Base-by-base conservation (phyloP, 1,140 invertebrate genomes). In the Drosophila miranda region DNA sequence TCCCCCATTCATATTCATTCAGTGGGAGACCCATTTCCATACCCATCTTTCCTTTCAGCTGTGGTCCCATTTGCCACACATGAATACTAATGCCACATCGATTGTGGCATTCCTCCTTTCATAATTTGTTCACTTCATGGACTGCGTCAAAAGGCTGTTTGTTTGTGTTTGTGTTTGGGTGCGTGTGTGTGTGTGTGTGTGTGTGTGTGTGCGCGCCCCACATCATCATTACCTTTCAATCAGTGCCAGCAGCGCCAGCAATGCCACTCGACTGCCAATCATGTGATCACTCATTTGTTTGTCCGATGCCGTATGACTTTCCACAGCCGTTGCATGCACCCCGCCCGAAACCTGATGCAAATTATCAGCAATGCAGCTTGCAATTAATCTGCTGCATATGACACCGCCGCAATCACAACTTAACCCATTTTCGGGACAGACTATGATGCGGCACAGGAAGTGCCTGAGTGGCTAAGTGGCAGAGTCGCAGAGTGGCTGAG, bases 311-410 rank as follows among this genome's bases (percentile, higher is more conserved):
- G 2, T 8, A 55, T 61, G 80, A 76, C 63, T 38, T 9, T 34
- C 28, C 28, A 34, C 30, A 34, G 8, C 23, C 23, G 23, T 26
- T 5, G 23, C 23, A 26, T 26, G 9, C 30, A 34, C 30, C 30
- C 57, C 46, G 42, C 64, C 58, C 55, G 54, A 83, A 54, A 45
- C 64, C 55, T 59, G 54, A 83, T 78, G 79, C 74, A 79, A 67
- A 81, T 80, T 84, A 86, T 86, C 77, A 80, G 81, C 81, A 84
- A 80, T 84, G 81, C 81, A 77, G 81, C 55, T 81, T 62, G 82
- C 81, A 81, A 84, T 84, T 86, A 84, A 84, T 84, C 82, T 84
- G 69, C 73, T 84, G 81, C 81, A 81, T 84, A 84, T 84, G 81
- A 84, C 81, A 84, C 74, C 74, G 63, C 55, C 55, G 71, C 73